A percentile compares a stretch with the other conserved stretches of the same genome.
Evolutionary conservation across 2,888 invertebrate species (phyloP).

Genomic region (Ecliptopera silaceata): DNA sequence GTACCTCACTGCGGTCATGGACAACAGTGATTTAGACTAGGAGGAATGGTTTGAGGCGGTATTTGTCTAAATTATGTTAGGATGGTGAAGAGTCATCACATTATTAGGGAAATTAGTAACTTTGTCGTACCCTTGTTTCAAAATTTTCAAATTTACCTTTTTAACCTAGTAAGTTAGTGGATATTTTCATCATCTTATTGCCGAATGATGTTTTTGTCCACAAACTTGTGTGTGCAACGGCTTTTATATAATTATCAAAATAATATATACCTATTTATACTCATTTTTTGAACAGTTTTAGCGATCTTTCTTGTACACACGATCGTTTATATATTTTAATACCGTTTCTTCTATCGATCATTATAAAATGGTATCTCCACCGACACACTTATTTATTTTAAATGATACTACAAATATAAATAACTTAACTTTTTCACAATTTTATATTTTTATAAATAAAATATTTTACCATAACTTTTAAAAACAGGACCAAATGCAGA

Average conservation of each 20-base stretch:
- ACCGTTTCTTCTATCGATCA: slow-evolving; percentile 39
- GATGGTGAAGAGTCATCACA: background rate
- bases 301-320: background rate
- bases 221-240: too few species aligned
- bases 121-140: too few species aligned
- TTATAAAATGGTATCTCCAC: slow-evolving; percentile 58
- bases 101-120: background rate
- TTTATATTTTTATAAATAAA: slow-evolving; percentile 23
- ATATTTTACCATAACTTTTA: slow-evolving; percentile 31
- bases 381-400: slow-evolving; percentile 65
- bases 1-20: slow-evolving; percentile 72
- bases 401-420: slow-evolving; percentile 40
- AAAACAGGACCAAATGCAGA: slow-evolving; percentile 49
- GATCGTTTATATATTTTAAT: slow-evolving; percentile 47
- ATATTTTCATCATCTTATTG: background rate
- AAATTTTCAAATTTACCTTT: background rate
- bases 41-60: background rate
- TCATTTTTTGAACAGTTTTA: background rate
- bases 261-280: too few species aligned
- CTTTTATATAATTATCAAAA: too few species aligned
- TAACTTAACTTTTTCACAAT: slow-evolving; percentile 6
- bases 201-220: background rate
- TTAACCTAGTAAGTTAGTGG: background rate
- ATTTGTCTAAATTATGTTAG: background rate
- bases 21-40: slow-evolving; percentile 48